Evolutionary conservation across 2,113 vertebrate genomes (phyloP).

Genomic region (Piaya cayana): DNA sequence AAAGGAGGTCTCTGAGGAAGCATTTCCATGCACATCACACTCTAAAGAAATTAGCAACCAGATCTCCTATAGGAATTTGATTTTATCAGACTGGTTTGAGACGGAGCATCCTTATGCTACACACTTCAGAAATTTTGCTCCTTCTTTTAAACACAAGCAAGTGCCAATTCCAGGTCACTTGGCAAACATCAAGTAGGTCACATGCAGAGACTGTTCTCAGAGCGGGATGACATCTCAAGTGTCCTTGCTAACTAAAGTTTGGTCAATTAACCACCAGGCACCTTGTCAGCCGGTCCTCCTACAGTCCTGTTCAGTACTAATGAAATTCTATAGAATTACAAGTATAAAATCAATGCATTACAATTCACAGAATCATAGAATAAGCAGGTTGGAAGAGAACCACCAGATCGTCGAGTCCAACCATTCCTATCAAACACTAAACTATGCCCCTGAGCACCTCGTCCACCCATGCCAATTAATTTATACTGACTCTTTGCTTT

Average conservation of each 20-base stretch:
- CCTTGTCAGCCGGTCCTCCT: neutral
- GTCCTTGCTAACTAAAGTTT: neutral
- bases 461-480: too few relatives aligned
- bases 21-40: neutral
- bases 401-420: too few relatives aligned
- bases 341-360: neutral
- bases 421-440: too few relatives aligned
- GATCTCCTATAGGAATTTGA: neutral
- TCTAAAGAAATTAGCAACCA: neutral
- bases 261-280: neutral
- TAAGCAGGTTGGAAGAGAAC: too few relatives aligned
- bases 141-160: neutral
- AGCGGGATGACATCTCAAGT: accelerated
- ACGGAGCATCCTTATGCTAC: neutral
- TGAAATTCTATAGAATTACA: neutral
- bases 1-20: neutral
- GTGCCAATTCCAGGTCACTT: neutral
- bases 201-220: accelerated
- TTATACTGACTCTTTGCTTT: neutral
- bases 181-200: neutral
- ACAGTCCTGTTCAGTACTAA: neutral
- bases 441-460: too few relatives aligned
- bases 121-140: neutral
- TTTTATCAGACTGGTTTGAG: neutral
- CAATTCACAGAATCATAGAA: too few relatives aligned